These are phyloP conservation scores for Bujurquina vittata DNA, from an alignment of 2,113 vertebrate genomes.

Conservation along the genomic window DNA sequence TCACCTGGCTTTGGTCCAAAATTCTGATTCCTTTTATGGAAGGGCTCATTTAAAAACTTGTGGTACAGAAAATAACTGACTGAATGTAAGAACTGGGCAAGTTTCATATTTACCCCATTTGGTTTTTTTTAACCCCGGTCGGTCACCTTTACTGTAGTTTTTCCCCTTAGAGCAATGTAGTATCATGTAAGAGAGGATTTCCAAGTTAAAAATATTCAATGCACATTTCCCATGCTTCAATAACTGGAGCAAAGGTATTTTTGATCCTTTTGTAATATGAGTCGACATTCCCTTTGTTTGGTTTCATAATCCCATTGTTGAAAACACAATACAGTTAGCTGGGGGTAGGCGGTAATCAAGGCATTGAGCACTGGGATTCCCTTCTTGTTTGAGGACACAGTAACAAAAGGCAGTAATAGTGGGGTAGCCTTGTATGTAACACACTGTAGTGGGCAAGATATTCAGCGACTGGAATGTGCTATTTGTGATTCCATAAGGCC, in stretches of 20 bases:
- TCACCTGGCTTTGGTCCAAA: background rate
- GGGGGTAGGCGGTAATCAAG: slow-evolving; percentile 36
- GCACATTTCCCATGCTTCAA: background rate
- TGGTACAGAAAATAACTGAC: background rate
- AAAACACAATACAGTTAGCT: slow-evolving; percentile 30
- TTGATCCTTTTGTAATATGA: background rate
- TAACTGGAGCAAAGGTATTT: background rate
- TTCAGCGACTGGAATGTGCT: slow-evolving; percentile 18
- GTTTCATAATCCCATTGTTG: slow-evolving; percentile 31
- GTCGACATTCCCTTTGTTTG: slow-evolving; percentile 5
- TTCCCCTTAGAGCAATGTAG: background rate
- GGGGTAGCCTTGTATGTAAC: background rate
- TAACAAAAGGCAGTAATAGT: slow-evolving; percentile 18
- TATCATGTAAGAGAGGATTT: background rate
- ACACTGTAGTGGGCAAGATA: background rate
- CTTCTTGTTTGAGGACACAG: slow-evolving; percentile 29
- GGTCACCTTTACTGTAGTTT: background rate
- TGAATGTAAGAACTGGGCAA: background rate
- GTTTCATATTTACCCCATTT: background rate
- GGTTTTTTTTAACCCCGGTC: background rate
- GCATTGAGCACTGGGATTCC: slow-evolving; percentile 29
- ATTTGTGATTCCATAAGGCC: slow-evolving; percentile 22
- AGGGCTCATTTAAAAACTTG: background rate
- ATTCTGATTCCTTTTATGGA: background rate
- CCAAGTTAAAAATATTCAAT: background rate